Base-by-base conservation (phyloP, 2,113 vertebrate genomes). In the Grantiella picta region DNA sequence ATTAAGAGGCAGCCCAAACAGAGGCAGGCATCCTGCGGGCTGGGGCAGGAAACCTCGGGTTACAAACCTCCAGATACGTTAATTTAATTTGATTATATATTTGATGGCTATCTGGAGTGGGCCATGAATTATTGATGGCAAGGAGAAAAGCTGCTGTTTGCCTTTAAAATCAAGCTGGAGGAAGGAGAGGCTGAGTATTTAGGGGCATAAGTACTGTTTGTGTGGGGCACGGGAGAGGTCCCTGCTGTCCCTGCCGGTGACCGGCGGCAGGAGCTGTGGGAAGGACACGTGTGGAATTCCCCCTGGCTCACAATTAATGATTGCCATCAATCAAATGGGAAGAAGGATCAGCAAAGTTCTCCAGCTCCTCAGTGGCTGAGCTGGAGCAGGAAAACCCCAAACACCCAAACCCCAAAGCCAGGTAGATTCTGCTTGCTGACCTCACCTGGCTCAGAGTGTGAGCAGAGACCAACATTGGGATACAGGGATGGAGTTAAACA, bases 1-100 rank as follows among this genome's bases (percentile, higher is more conserved):
- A 66, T 94, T 78, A 60, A 94, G 86, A 53, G 70, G 84, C 60
- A 89, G 25, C 82, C 93, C 90, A 81, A 91, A 86, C 70, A 92
- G 92, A 89, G 91, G 65, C 27, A 54, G 82, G 80, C 92, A 2
- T 64, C 54, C 87, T 92, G 75, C 40, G 59, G 82, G 56, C 44
- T 61, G 86, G 28, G 92, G 65, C 50, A 61, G 89, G 75, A 92
- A 92, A 66, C 40, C 52, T 77, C 63, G 65, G 66, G 19, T 45
- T 95, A 47, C 92, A 60, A 45, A 36, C 71, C 49, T 79, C 81
- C 31, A 56, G 86, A 73, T 31, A 66, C 0, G 12, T 49, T 65
- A 50, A 93, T 77, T 85, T 47, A 87, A 90, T 85, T 85, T 71
- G 53, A 18, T 88, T 40, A 20, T 59, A 10, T 63, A 33, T 92